These are phyloP conservation scores for Pan paniscus DNA, from an alignment of 2,113 vertebrate species.

Conservation along the genomic window DNA sequence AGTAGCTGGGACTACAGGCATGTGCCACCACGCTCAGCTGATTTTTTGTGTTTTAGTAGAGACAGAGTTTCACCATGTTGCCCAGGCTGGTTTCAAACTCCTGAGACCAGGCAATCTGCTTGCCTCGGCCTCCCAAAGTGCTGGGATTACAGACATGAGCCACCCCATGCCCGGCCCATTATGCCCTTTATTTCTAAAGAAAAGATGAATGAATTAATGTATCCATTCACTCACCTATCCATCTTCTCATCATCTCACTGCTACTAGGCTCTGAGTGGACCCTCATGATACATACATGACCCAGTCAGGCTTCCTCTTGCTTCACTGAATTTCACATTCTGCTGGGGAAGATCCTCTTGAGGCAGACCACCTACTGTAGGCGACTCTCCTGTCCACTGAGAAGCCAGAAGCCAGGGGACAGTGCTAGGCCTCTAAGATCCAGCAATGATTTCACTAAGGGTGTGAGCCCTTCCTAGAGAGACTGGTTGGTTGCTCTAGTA, in stretches of 20 bases:
- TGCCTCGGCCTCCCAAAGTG: too few species aligned
- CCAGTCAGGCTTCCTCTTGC: fast-evolving
- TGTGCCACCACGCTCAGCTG: too few species aligned
- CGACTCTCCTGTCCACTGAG: neutral
- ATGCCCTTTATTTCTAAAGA: neutral
- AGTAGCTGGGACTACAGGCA: too few species aligned
- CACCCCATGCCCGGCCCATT: neutral
- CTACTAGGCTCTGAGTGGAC: neutral
- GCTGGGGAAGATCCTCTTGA: neutral
- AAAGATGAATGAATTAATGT: neutral
- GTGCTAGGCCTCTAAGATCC: neutral
- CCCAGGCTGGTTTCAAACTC: too few species aligned
- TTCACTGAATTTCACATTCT: neutral
- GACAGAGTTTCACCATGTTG: too few species aligned
- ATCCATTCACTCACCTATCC: neutral
- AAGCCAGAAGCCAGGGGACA: neutral
- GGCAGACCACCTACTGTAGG: fast-evolving
- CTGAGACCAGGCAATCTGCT: too few species aligned
- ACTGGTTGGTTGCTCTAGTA: neutral
- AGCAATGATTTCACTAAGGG: neutral
- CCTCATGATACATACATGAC: too few species aligned
- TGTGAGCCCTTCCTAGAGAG: neutral
- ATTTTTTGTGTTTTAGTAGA: too few species aligned
- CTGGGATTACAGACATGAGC: too few species aligned
- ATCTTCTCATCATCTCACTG: neutral